Evolutionary conservation across 2,797 vertebrate species (phyloP), one percentile per base, ranked within the genome.

Genomic region (Darevskia mixta): DNA sequence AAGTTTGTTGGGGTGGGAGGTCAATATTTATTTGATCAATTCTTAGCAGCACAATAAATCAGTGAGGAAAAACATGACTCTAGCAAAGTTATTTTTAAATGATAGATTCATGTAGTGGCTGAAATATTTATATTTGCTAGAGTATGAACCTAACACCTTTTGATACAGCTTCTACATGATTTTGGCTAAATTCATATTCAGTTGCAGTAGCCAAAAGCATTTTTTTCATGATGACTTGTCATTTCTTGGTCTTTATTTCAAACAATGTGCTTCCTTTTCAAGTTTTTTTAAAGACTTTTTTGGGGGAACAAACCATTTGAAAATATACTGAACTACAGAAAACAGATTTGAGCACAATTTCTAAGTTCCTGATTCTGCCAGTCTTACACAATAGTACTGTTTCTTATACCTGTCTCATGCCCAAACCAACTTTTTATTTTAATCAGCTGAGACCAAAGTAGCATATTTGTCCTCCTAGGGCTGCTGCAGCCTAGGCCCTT

Each of bases 251-350:
- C 91, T 83, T 25, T 90, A 81, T 43, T 67, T 85, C 27, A 80
- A 55, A 61, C 55, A 77, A 49, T 93, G 93, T 93, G 89, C 87
- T 94, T 94, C 92, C 83, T 89, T 93, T 91, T 88, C 92, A 92
- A 88, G 86, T 89, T 89, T 93, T 93, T 87, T 87, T 88, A 72
- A 88, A 88, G 85, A 88, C 76, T 61, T 72, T 86, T 72, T 8
- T 61, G 8, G 67, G 9, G 87, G 92, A 94, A 91, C 77, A 87
- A 83, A 89, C 83, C 92, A 80, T 71, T 92, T 88, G 0, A 73
- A 29, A 20, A 89, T 83, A 85, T 8, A 69, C 84, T 87, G 90
- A 93, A 89, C 45, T 67, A 77, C 75, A 49, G 27, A 18, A 64
- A 64, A 45, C 73, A n/a, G 64, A 66, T 43, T 88, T 85, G 82